phyloP scores from a whole-genome alignment of 2,113 vertebrate species.

The Peromyscus leucopus region DNA sequence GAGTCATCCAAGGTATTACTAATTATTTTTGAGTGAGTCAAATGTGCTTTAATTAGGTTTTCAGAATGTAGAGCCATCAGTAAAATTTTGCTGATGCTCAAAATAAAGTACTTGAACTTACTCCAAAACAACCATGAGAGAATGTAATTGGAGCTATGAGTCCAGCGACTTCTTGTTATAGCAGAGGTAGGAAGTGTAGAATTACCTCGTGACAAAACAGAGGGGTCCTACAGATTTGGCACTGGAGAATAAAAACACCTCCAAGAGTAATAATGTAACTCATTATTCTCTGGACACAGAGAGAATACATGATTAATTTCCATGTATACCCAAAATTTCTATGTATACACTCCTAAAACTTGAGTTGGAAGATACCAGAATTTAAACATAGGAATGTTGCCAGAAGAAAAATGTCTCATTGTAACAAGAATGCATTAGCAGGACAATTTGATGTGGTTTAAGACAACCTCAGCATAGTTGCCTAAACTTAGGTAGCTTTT shows the following conservation, averaged over 20 bases:
- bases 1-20: neutral
- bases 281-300: neutral
- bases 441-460: neutral
- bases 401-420: neutral
- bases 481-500: neutral
- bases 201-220: neutral
- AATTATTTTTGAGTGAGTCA: neutral
- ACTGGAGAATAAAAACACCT: neutral
- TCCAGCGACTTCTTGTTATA: neutral
- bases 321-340: neutral
- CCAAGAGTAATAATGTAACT: neutral
- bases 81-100: neutral
- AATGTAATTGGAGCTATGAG: neutral
- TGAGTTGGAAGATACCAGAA: neutral
- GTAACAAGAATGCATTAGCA: neutral
- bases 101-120: neutral
- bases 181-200: neutral
- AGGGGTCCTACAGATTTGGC: neutral
- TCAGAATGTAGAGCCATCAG: neutral
- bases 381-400: neutral
- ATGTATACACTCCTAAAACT: neutral
- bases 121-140: neutral
- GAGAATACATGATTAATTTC: neutral
- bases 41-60: neutral
- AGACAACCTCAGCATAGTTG: neutral